Conservation (phyloP, 37 sponge, comb jelly and placozoan genomes). For the Dysidea cf. avara region DNA sequence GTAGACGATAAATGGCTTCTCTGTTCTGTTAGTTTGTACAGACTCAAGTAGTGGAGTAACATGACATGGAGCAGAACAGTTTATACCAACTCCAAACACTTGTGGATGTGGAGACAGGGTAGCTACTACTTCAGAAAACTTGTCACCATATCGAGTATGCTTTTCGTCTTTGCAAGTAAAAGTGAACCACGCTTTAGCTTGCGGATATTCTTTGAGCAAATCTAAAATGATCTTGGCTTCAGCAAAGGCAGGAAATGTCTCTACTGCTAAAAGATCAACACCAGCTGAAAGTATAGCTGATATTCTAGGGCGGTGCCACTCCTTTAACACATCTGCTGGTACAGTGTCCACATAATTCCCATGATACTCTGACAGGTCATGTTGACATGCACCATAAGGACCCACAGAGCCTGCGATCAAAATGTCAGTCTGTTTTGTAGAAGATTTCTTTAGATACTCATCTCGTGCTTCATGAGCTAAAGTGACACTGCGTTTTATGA, state of each 20-base stretch:
- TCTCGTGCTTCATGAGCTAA: conserved; percentile 69
- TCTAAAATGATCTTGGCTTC: conserved; percentile 66
- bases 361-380: conserved; percentile 80
- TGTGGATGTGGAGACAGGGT: conserved; percentile 37
- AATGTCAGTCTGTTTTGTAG: conserved; percentile 5
- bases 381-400: conserved; percentile 83
- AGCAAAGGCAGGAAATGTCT: conserved; percentile 66
- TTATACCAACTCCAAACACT: conserved; percentile 72
- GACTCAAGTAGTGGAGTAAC: conserved; percentile 41
- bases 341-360: conserved; percentile 81
- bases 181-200: conserved; percentile 62
- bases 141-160: conserved; percentile 76
- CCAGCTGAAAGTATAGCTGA: conserved; percentile 32
- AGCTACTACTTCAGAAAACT: conserved; percentile 52
- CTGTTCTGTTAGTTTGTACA: conserved; percentile 16
- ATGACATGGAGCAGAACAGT: conserved; percentile 72
- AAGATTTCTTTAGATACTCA: neutral
- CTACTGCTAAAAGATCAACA: conserved; percentile 79
- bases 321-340: conserved; percentile 53
- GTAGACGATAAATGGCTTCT: conserved; percentile 64
- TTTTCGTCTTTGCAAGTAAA: conserved; percentile 74
- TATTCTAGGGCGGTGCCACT: conserved; percentile 73
- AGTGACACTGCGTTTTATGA: conserved; percentile 63
- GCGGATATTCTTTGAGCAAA: conserved; percentile 59
- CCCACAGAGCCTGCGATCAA: conserved; percentile 94